phyloP scores from a whole-genome alignment of 2,113 vertebrate genomes.

The Equus quagga region DNA sequence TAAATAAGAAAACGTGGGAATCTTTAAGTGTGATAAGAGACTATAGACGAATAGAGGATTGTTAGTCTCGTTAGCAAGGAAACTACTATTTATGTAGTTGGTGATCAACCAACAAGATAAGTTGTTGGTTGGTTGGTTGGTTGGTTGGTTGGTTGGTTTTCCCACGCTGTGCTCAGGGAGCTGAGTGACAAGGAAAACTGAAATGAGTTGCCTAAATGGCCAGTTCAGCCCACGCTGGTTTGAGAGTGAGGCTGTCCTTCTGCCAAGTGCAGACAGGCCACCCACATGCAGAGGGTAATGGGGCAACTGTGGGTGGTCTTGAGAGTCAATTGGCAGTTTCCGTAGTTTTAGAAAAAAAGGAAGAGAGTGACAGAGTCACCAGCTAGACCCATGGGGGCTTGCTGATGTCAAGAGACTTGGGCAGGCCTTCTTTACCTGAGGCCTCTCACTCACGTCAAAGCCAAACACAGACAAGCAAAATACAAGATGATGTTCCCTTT shows the following conservation, averaged over 20 bases:
- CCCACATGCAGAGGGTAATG: not conserved
- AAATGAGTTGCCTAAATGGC: not conserved
- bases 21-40: not conserved
- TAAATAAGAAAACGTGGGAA: not conserved
- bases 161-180: not conserved
- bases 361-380: not conserved
- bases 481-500: not conserved
- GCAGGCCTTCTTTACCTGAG: not conserved
- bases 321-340: conserved; percentile 6
- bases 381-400: not conserved
- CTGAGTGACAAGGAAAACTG: not conserved
- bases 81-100: not conserved
- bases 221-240: not conserved
- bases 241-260: not conserved
- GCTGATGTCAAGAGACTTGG: conserved; percentile 7
- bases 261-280: not conserved
- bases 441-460: not conserved
- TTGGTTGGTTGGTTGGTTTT: not conserved
- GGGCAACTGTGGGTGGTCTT: conserved; percentile 32
- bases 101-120: not conserved
- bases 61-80: not conserved
- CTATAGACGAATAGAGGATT: too few relatives aligned
- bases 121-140: not conserved
- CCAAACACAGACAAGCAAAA: not conserved
- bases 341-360: not conserved